Evolutionary conservation across 2,113 vertebrate species (phyloP), one percentile per base, ranked within the genome.

Genomic region (Pelodiscus sinensis): DNA sequence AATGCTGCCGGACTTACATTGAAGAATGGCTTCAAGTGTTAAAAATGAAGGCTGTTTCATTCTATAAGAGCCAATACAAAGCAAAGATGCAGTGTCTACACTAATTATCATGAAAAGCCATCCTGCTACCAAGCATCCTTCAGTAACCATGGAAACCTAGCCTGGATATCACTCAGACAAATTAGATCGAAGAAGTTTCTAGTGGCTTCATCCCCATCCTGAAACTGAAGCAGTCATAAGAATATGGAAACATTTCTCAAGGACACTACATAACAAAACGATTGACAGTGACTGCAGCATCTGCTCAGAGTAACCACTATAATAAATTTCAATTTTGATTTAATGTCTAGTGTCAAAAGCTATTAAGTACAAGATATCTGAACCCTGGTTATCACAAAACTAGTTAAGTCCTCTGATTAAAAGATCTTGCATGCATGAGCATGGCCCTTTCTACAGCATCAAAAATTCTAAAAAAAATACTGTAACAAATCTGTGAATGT

Each of bases 101-200:
- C 85, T 68, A 51, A 79, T 92, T 90, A 96, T 79, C 62, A 14
- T 4, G 73, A 87, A 94, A 86, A 88, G 82, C 85, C 85, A 95
- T 92, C 52, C 92, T 62, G 54, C 77, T 85, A 75, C 90, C 92
- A 86, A 62, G 80, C 2, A 57, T n/a, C 71, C 62, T 75, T 78
- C 84, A 77, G 95, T 97, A 90, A 96, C 94, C 92, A 97, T 96
- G 86, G 94, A 92, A 95, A 97, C 96, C 86, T 58, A 88, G 75
- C 87, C 89, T 86, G 87, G 91, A 87, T 94, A 95, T 84, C 51
- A 29, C 82, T 95, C 94, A 90, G 89, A 94, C 92, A 94, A 93
- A 97, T 95, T 81, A 93, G 86, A 94, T 92, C 79, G n/a, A 79
- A 93, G 84, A 86, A 57, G 65, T 90, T 65, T 50, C 13, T 2